Conservation (phyloP, 2,113 vertebrate species). For the Oenanthe melanoleuca region DNA sequence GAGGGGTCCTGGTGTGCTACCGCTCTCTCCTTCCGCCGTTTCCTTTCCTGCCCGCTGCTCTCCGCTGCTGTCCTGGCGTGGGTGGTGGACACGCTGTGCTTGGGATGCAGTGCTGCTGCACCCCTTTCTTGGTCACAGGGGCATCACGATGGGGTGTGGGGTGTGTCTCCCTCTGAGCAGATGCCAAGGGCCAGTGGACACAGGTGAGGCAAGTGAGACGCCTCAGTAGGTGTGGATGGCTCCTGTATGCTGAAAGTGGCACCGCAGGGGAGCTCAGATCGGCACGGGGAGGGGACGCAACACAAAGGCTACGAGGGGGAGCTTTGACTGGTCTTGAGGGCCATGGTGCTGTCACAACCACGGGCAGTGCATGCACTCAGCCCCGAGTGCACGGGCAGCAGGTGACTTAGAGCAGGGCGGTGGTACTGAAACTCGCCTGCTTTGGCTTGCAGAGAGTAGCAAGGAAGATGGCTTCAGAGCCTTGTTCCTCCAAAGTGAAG, state of each 20-base stretch:
- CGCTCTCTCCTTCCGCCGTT: accelerated
- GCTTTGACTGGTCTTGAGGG: background rate
- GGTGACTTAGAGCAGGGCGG: accelerated
- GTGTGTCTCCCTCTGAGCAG: accelerated
- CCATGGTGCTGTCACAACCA: background rate
- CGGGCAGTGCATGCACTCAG: accelerated
- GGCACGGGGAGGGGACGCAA: accelerated
- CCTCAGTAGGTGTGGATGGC: accelerated
- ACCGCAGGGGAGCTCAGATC: accelerated
- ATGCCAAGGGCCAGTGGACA: accelerated
- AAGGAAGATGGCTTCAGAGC: background rate
- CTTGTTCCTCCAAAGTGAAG: accelerated
- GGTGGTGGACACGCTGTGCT: accelerated
- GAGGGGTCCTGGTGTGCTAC: accelerated
- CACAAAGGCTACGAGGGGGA: accelerated
- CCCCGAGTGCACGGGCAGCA: accelerated
- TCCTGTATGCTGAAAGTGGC: accelerated
- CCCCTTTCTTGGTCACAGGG: background rate
- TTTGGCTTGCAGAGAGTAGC: accelerated
- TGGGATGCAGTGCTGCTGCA: background rate
- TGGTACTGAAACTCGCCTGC: background rate
- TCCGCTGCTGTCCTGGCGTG: accelerated
- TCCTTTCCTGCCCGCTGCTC: background rate
- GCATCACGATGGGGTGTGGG: accelerated
- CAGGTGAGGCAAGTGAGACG: accelerated